These are phyloP conservation scores for Crocodylus rhombifer DNA, from an alignment of 2,797 vertebrate species.

Conservation along the genomic window DNA sequence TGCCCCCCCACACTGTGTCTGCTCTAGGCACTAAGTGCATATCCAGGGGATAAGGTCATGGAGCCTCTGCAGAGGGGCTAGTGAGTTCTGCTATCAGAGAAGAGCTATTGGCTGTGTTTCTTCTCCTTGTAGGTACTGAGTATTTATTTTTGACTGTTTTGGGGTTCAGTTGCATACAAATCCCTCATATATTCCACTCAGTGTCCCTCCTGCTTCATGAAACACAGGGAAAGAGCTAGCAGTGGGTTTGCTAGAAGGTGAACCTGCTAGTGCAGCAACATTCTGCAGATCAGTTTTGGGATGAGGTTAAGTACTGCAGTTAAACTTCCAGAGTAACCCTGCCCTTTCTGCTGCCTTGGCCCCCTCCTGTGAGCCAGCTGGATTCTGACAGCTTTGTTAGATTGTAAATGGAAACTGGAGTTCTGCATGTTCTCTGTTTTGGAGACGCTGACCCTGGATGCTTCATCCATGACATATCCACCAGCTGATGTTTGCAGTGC, in stretches of 20 bases:
- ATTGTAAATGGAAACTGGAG: not conserved
- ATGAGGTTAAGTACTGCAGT: not conserved
- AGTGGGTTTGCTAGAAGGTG: not conserved
- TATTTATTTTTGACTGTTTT: not conserved
- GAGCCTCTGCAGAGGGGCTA: not conserved
- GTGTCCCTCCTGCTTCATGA: too few relatives aligned
- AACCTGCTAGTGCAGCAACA: not conserved
- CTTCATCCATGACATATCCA: constrained; percentile 87
- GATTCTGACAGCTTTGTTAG: not conserved
- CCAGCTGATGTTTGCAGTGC: constrained; percentile 84
- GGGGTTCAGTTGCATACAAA: not conserved
- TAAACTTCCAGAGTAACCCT: not conserved
- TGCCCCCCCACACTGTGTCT: too few relatives aligned
- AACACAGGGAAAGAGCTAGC: not conserved
- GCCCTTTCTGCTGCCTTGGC: not conserved
- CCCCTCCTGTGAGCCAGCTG: not conserved
- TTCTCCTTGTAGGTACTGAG: not conserved
- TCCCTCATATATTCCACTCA: not conserved
- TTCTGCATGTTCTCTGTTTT: constrained; percentile 19
- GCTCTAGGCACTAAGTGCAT: too few relatives aligned
- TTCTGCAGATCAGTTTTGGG: not conserved
- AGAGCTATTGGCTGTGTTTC: not conserved
- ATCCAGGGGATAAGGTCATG: too few relatives aligned
- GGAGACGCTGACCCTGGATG: constrained; percentile 90
- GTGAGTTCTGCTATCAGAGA: not conserved